phyloP scores from a whole-genome alignment of 1,140 invertebrate species.

The Hyposmocoma kahamanoa region DNA sequence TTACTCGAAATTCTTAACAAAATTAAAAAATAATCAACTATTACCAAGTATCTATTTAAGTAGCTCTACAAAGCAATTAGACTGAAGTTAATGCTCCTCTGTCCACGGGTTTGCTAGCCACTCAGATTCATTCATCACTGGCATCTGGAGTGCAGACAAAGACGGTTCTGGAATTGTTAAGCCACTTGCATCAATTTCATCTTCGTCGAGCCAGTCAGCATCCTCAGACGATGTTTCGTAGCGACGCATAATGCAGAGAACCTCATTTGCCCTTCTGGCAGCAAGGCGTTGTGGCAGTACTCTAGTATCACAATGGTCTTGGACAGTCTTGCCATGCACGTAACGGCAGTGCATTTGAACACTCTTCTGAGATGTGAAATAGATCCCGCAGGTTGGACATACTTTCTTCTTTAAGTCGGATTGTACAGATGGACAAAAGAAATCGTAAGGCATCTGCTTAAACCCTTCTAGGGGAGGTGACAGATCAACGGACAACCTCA shows the following conservation, averaged over 20 bases:
- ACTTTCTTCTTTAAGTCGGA: no score
- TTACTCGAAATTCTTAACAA: no score
- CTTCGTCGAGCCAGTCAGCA: constrained; percentile 12
- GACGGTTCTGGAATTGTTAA: constrained; percentile 23
- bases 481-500: no score
- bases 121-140: constrained; percentile 11
- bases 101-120: constrained; percentile 12
- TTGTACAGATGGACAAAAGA: no score
- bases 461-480: no score
- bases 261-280: constrained; percentile 19
- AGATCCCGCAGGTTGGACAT: constrained; percentile 17
- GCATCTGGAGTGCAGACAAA: no score
- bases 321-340: constrained; percentile 19
- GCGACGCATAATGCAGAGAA: constrained; percentile 21
- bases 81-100: constrained; percentile 13
- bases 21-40: constrained; percentile 12
- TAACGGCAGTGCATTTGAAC: constrained; percentile 19
- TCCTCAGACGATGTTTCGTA: constrained; percentile 16
- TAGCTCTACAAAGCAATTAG: constrained; percentile 11
- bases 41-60: constrained; percentile 11
- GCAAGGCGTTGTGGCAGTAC: constrained; percentile 18
- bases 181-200: constrained; percentile 17
- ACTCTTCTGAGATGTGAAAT: constrained; percentile 20
- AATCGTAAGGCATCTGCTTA: no score
- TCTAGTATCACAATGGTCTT: constrained; percentile 18